Conservation (phyloP, 2,888 invertebrate species). For the Rhaphigaster nebulosa region DNA sequence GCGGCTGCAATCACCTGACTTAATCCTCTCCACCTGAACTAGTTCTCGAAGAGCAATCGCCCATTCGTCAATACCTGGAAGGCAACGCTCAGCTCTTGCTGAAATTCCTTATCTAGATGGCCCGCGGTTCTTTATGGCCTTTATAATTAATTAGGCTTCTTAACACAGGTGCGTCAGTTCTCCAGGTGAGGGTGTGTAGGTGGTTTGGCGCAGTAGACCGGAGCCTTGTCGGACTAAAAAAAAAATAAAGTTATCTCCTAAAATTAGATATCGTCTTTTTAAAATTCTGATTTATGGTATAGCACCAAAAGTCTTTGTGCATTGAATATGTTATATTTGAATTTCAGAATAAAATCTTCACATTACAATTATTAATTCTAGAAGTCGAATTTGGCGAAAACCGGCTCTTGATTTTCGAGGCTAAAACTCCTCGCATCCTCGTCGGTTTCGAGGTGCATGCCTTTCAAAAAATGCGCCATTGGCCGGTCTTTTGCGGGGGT, state of each 20-base stretch:
- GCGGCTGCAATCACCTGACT: not conserved
- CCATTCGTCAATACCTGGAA: not conserved
- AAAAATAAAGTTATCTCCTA: not conserved
- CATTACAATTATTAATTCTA: no score
- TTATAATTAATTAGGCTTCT: not conserved
- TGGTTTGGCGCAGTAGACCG: not conserved
- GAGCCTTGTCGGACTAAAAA: not conserved
- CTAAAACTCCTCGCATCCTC: no score
- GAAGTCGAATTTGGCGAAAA: no score
- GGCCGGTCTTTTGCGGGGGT: no score
- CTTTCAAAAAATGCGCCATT: no score
- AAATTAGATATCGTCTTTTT: no score
- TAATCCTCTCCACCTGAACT: not conserved
- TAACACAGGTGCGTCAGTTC: not conserved
- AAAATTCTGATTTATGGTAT: not conserved
- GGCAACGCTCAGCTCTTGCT: not conserved
- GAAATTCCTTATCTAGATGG: not conserved
- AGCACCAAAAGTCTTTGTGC: no score
- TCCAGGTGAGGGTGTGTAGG: not conserved
- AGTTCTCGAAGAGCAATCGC: not conserved
- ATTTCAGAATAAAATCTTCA: no score
- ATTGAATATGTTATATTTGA: no score
- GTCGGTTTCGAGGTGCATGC: no score
- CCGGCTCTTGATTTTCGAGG: no score
- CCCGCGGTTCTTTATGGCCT: not conserved